Conservation (phyloP, 2,797 vertebrate genomes). For the Phrynocephalus guinanensis region DNA sequence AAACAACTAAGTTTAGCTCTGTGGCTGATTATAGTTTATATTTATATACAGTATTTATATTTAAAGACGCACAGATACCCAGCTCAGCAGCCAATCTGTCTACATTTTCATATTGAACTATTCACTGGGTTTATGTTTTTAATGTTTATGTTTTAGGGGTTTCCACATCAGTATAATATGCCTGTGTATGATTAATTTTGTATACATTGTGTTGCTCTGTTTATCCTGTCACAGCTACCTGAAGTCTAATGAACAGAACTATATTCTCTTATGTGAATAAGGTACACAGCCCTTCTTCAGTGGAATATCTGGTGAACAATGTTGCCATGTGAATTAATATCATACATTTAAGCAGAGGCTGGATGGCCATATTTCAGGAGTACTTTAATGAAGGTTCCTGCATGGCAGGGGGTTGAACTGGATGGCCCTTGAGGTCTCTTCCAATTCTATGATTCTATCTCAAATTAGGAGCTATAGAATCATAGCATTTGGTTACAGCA, state of each 20-base stretch:
- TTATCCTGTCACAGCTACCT: not conserved
- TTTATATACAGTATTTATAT: not conserved
- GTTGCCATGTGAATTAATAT: not conserved
- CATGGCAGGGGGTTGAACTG: no score
- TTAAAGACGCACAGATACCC: no score
- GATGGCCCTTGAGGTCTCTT: no score
- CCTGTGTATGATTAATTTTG: not conserved
- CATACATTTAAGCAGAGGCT: no score
- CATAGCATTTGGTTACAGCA: no score
- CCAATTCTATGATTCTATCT: not conserved
- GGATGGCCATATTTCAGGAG: no score
- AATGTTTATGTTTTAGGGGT: not conserved
- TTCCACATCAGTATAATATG: not conserved
- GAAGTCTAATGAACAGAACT: not conserved
- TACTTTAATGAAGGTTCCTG: no score
- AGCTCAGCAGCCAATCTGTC: not conserved
- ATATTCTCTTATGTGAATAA: not conserved
- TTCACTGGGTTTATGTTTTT: not conserved
- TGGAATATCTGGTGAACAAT: not conserved
- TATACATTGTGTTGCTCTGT: not conserved
- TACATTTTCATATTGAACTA: not conserved
- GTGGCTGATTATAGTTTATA: not conserved
- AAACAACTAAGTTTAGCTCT: slow-evolving; percentile 8
- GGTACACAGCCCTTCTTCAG: not conserved
- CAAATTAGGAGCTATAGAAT: not conserved